Percentiles rank a stretch among this genome's conserved stretches.
Evolutionary conservation across 2,797 vertebrate genomes (phyloP).

Genomic region (Platalea minor): DNA sequence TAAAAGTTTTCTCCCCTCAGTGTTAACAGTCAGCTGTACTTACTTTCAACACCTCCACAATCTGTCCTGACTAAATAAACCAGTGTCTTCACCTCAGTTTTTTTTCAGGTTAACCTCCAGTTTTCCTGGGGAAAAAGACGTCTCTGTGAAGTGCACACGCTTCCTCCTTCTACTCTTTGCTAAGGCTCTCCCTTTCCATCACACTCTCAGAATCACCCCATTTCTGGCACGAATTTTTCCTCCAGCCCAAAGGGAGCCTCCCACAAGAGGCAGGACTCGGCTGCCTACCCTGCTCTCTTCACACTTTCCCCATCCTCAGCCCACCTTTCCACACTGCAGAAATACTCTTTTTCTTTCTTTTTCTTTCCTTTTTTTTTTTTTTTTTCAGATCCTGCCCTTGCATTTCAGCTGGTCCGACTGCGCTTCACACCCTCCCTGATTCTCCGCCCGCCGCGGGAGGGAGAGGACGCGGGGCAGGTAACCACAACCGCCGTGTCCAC

Average conservation of each 20-base stretch:
- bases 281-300: neutral
- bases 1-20: rapidly evolving
- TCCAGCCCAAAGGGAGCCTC: neutral
- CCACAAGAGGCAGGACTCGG: neutral
- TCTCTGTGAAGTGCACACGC: neutral
- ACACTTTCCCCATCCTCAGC: neutral
- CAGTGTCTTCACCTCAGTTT: neutral
- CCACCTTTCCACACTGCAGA: neutral
- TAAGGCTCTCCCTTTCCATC: neutral
- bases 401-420: neutral
- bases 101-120: neutral
- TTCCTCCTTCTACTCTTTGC: neutral
- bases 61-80: neutral
- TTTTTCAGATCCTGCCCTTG: neutral
- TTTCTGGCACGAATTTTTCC: neutral
- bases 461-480: neutral
- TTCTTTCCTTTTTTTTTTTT: too few species aligned
- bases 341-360: neutral
- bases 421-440: neutral
- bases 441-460: neutral
- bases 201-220: neutral
- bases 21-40: neutral
- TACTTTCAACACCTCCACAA: neutral
- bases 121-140: neutral
- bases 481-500: too few species aligned